Conservation (phyloP, 1,140 invertebrate species). For the Himalopsyche phryganea region DNA sequence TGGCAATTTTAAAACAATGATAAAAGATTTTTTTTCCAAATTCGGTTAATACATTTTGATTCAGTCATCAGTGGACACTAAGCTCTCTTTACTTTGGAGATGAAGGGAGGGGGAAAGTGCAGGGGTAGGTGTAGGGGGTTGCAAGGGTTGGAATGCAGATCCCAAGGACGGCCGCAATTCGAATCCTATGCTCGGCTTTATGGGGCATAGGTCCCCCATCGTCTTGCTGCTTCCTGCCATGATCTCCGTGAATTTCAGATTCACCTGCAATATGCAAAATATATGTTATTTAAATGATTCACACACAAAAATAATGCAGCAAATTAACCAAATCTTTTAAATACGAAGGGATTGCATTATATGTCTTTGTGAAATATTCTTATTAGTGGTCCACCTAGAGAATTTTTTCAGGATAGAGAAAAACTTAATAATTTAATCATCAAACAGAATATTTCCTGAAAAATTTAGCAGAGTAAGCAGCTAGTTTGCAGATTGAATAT, state of each 20-base stretch:
- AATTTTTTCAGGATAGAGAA: too few species aligned
- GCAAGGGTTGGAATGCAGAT: constrained; percentile 77
- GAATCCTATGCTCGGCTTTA: constrained; percentile 62
- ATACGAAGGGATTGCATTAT: too few species aligned
- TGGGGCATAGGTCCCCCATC: constrained; percentile 26
- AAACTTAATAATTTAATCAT: too few species aligned
- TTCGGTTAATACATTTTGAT: constrained; percentile 24
- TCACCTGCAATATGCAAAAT: constrained; percentile 44
- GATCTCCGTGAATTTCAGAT: constrained; percentile 64
- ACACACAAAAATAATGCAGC: too few species aligned
- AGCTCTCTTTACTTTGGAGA: constrained; percentile 8
- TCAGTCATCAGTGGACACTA: constrained; percentile 22
- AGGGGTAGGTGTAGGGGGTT: constrained; percentile 56
- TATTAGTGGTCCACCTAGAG: too few species aligned
- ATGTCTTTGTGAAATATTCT: too few species aligned
- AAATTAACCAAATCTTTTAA: constrained; percentile 1
- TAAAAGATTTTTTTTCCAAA: constrained; percentile 29
- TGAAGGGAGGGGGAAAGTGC: constrained; percentile 10
- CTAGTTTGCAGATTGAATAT: too few species aligned
- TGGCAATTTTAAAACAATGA: constrained; percentile 23
- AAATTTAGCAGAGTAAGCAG: too few species aligned
- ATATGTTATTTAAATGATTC: too few species aligned
- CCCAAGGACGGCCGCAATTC: constrained; percentile 76
- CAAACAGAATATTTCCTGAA: too few species aligned
- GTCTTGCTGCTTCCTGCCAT: constrained; percentile 14